Evolutionary conservation across 2,113 vertebrate genomes (phyloP), one percentile per base, ranked within the genome.

Genomic region (Festucalex cinctus): DNA sequence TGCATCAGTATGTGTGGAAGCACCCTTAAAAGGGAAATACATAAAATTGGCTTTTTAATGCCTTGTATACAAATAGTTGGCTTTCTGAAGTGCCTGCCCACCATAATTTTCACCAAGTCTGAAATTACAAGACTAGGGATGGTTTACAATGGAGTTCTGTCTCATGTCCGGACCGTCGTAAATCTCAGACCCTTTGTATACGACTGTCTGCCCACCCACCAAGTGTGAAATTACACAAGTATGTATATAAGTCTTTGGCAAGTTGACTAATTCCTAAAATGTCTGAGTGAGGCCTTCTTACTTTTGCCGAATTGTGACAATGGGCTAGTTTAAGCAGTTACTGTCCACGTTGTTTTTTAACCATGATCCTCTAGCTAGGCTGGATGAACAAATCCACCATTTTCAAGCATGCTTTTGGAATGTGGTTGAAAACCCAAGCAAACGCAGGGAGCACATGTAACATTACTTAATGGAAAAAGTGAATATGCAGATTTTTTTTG

Each of bases 401-500:
- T 32, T 41, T 13, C 39, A 12, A 41, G 39, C 39, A 41, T 41
- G 9, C 13, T 51, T 51, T 51, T 51, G n/a, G 20, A 22, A 51
- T 8, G 48, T 51, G 20, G 20, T 7, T 32, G 12, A 14, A 54
- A 24, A 54, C 22, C 12, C 12, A 13, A 22, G 14, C 22, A 26
- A 54, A 3, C 12, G 6, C 17, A 46, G 49, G n/a, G 22, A 12
- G n/a, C 1, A 12, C 10, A 53, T 13, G 9, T 53, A 19, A 20
- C 28, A 32, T 32, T 16, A 44, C 12, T 5, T 1, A 24, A 24
- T 53, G 22, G n/a, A n/a, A n/a, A 12, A 6, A 46, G 17, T 46
- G 5, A 19, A 20, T 16, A 32, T 8, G 54, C 6, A 32, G 2
- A 8, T 60, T 71, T 77, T 77, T 63, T 51, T 75, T 37, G 26